These are phyloP conservation scores for Minunthozetes semirufus DNA, from an alignment of 2,888 invertebrate genomes.

Conservation along the genomic window DNA sequence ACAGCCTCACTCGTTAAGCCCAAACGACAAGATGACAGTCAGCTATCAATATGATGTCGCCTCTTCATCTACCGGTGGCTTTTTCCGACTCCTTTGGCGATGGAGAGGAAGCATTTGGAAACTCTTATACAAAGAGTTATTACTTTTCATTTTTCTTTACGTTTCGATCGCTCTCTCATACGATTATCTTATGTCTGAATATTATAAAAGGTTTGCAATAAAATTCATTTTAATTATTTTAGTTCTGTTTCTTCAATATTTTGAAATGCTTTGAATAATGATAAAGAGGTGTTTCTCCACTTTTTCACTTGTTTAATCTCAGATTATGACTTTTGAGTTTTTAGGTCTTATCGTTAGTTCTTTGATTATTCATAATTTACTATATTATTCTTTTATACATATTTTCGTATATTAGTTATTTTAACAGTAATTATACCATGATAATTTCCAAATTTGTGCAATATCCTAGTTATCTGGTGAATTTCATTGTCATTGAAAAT, in stretches of 20 bases:
- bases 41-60: conserved; percentile 58
- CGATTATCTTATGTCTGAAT: conserved; percentile 36
- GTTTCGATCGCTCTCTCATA: conserved; percentile 42
- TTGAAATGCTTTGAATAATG: too few species aligned
- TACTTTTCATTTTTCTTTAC: conserved; percentile 52
- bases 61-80: conserved; percentile 56
- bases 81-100: conserved; percentile 56
- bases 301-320: too few species aligned
- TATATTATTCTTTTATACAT: too few species aligned
- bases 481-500: too few species aligned
- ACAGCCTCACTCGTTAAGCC: not conserved
- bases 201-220: conserved; percentile 34
- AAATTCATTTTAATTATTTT: not conserved
- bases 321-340: too few species aligned
- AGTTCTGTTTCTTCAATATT: not conserved
- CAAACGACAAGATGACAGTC: conserved; percentile 52
- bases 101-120: conserved; percentile 57
- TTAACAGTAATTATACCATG: too few species aligned
- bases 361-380: too few species aligned
- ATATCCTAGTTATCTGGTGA: too few species aligned
- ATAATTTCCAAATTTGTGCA: too few species aligned
- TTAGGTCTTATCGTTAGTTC: too few species aligned
- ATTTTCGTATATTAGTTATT: too few species aligned
- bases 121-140: conserved; percentile 55
- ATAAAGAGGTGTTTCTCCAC: too few species aligned